Conservation (phyloP, 1,140 invertebrate genomes). For the Camponotus pennsylvanicus region DNA sequence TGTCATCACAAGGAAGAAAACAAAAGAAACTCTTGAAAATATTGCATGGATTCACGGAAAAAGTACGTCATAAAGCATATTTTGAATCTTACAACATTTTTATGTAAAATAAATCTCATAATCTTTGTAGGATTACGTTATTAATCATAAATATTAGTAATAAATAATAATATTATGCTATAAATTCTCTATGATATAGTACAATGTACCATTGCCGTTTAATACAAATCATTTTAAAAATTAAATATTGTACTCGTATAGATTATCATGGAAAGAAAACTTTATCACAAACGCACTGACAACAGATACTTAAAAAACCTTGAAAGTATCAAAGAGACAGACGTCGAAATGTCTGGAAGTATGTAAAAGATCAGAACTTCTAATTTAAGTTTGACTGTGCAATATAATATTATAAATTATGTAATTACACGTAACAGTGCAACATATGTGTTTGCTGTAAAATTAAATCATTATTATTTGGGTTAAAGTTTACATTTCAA, state of each 20-base stretch:
- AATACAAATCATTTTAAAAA: not conserved
- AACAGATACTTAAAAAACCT: slow-evolving; percentile 56
- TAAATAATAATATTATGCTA: not conserved
- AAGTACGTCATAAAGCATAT: slow-evolving; percentile 83
- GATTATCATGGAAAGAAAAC: slow-evolving; percentile 77
- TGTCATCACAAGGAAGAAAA: slow-evolving; percentile 83
- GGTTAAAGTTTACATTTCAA: not conserved
- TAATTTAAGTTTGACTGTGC: no score
- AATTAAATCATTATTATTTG: no score
- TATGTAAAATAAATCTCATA: not conserved
- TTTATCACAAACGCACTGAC: slow-evolving; percentile 71
- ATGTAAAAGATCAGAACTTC: not conserved
- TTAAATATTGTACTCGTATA: slow-evolving; percentile 4
- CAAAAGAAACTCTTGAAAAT: slow-evolving; percentile 78
- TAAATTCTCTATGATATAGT: no score
- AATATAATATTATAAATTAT: not conserved
- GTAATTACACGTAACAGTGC: no score
- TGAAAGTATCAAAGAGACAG: not conserved
- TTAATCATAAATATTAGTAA: not conserved
- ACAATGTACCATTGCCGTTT: no score
- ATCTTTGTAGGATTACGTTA: not conserved
- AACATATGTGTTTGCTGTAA: no score
- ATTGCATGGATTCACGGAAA: slow-evolving; percentile 90
- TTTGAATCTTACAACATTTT: no score
- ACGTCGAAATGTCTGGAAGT: not conserved